A percentile compares a stretch with the other conserved stretches of the same genome.
phyloP scores from a whole-genome alignment of 2,797 vertebrate genomes.

The Valencia hispanica region DNA sequence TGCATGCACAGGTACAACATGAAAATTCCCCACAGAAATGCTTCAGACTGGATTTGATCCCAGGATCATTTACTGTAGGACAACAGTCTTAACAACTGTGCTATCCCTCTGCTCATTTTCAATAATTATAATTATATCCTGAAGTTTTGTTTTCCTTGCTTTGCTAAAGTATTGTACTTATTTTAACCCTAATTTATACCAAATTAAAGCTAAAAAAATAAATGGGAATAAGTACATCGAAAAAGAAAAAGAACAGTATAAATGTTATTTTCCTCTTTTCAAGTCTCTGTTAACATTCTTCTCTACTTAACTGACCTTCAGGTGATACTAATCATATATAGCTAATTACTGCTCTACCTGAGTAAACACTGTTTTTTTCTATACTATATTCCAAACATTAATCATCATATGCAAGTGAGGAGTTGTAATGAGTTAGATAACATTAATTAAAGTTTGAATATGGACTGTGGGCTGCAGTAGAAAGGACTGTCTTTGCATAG shows the following conservation, averaged over 20 bases:
- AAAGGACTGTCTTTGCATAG: slow-evolving; percentile 32
- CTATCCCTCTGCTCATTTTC: background rate
- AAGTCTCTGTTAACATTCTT: slow-evolving; percentile 41
- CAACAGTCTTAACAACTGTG: background rate
- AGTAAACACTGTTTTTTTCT: slow-evolving; percentile 64
- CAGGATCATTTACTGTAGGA: background rate
- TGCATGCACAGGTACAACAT: background rate
- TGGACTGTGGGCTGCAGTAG: slow-evolving; percentile 41
- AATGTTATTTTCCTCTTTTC: slow-evolving; percentile 32
- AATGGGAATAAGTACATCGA: slow-evolving; percentile 10
- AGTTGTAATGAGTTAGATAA: slow-evolving; percentile 69
- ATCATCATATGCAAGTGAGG: slow-evolving; percentile 60
- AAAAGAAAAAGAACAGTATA: slow-evolving; percentile 22
- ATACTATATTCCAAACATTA: slow-evolving; percentile 64
- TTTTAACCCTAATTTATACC: slow-evolving; percentile 11
- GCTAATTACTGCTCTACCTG: slow-evolving; percentile 76
- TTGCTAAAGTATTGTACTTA: background rate
- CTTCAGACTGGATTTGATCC: background rate
- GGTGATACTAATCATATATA: slow-evolving; percentile 67
- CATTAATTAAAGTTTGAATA: slow-evolving; percentile 71
- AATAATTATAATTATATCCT: background rate
- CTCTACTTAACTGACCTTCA: slow-evolving; percentile 63
- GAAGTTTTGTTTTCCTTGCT: background rate
- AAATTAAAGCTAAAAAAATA: slow-evolving; percentile 33
- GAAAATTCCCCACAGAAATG: background rate